Base-by-base conservation (phyloP, 1,140 invertebrate species). In the Lordiphosa clarofinis region DNA sequence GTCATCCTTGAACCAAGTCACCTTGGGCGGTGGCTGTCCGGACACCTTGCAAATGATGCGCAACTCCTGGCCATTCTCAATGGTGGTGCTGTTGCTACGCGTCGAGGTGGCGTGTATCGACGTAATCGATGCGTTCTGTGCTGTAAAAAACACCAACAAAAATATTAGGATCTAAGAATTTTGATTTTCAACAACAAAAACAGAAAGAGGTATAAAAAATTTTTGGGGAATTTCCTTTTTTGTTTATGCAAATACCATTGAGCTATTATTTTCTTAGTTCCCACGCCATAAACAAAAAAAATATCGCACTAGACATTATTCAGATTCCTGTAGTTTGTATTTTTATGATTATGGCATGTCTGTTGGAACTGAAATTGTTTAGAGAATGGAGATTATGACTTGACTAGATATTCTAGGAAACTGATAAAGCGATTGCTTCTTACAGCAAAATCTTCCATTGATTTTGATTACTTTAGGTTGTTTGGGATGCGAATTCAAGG, bases 1-100 rank as follows among this genome's bases (percentile, higher is more conserved):
- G 73, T 92, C 93, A 89, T 94, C 92, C 86, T 93, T 93, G 89
- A 92, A 93, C 94, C 94, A 95, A 65, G 91, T 90, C 62, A 95
- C 92, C 82, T 91, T 91, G 19, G 94, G 94, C 63, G 92, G 92
- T 46, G 94, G 94, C 37, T 92, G 91, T 3, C 93, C 94, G 73
- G 91, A 91, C 58, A 92, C 92, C 71, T 91, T 91, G 90, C 94
- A 95, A 73, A 92, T 90, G 59, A 94, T 91, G 87, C 91, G 91
- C 86, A 94, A 91, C 76, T 91, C 89, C 71, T 91, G 89, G 36
- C 92, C 91, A 12, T 89, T 89, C 44, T 87, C 78, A 37, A 89
- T 89, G 15, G 74, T 86, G 28, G 48, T 47, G 53, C 46, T 47
- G 56, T 87, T 87, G 28, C 54, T 76, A 52, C 82, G 75, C 53